Conservation (phyloP, 2,113 vertebrate genomes). For the Psittacus erithacus region DNA sequence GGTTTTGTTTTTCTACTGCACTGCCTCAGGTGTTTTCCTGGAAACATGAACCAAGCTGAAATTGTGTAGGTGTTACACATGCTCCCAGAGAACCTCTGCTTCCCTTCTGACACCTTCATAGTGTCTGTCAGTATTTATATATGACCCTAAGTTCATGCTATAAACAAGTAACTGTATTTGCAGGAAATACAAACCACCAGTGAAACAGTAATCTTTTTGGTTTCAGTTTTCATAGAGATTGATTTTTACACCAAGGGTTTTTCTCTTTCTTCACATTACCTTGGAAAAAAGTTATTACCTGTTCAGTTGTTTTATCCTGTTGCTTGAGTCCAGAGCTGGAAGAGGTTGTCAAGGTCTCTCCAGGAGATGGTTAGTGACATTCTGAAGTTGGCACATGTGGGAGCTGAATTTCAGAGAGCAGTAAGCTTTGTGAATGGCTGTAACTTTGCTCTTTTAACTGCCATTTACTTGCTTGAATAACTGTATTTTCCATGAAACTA, state of each 20-base stretch:
- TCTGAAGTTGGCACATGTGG: background rate
- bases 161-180: background rate
- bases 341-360: background rate
- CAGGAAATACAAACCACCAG: background rate
- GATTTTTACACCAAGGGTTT: background rate
- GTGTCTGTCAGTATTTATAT: background rate
- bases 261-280: background rate
- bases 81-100: background rate
- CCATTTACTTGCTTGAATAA: constrained; percentile 18
- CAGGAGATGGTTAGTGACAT: constrained; percentile 5
- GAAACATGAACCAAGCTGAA: background rate
- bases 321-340: background rate
- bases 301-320: background rate
- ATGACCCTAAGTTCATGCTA: background rate
- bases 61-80: background rate
- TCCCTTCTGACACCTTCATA: background rate
- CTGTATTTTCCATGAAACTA: background rate
- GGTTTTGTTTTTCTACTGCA: background rate
- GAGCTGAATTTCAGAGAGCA: background rate
- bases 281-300: background rate
- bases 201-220: background rate
- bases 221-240: background rate
- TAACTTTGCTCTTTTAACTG: constrained; percentile 8
- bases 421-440: background rate
- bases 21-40: background rate